Conservation (phyloP, 2,797 vertebrate genomes). For the Orestias chungarensis region DNA sequence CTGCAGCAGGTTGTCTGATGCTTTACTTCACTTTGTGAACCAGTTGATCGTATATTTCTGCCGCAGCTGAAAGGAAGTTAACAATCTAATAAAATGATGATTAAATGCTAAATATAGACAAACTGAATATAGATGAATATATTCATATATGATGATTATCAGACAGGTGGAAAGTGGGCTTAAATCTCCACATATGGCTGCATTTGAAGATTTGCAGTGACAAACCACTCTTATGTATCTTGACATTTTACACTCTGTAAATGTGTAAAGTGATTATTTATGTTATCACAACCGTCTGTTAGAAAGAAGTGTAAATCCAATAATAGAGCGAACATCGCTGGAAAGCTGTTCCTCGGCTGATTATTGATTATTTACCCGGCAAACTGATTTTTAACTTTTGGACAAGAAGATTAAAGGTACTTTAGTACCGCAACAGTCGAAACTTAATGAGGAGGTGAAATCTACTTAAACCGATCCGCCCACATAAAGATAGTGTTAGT, state of each 20-base stretch:
- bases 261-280: neutral
- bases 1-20: neutral
- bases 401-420: neutral
- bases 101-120: conserved; percentile 7
- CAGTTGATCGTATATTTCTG: neutral
- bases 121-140: neutral
- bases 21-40: neutral
- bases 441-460: neutral
- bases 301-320: neutral
- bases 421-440: neutral
- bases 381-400: neutral
- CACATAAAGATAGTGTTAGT: neutral
- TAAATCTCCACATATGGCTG: conserved; percentile 8
- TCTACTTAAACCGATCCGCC: too few relatives aligned
- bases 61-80: neutral
- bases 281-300: neutral
- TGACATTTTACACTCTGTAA: neutral
- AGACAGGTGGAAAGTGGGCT: conserved; percentile 1
- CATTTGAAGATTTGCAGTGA: conserved; percentile 14
- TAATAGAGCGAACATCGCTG: neutral
- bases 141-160: neutral
- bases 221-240: conserved; percentile 10
- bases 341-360: neutral
- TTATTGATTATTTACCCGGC: neutral
- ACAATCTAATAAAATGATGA: conserved; percentile 1